These are phyloP conservation scores for Corythaeola cristata DNA, from an alignment of 2,113 vertebrate species.

Conservation along the genomic window DNA sequence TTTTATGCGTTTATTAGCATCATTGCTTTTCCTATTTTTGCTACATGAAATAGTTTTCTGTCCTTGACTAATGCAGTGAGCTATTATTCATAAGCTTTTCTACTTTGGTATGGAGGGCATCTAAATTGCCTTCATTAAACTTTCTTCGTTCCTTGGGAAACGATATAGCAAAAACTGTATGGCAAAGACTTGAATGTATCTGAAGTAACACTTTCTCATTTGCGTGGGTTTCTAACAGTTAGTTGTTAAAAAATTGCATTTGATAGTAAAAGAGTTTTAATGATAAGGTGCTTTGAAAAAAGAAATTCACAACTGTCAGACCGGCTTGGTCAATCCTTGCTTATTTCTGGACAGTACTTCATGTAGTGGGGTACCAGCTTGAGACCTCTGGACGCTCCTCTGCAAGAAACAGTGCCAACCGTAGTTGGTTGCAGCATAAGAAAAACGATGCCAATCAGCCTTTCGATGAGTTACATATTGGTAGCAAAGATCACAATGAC, in stretches of 20 bases:
- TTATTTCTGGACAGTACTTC: not conserved
- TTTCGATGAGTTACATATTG: not conserved
- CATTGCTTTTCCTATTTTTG: not conserved
- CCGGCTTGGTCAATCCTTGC: not conserved
- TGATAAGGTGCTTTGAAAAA: not conserved
- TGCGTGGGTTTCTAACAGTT: not conserved
- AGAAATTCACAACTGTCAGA: not conserved
- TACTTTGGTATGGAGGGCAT: not conserved
- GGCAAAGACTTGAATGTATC: not conserved
- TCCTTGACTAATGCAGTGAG: not conserved
- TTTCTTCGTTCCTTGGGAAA: not conserved
- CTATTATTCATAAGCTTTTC: not conserved
- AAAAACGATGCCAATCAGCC: not conserved
- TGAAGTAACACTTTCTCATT: not conserved
- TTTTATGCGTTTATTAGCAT: not conserved
- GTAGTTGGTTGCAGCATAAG: not conserved
- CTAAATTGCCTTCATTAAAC: not conserved
- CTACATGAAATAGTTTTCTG: not conserved
- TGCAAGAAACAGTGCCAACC: not conserved
- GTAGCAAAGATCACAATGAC: not conserved
- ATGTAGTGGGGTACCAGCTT: not conserved
- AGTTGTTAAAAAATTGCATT: not conserved
- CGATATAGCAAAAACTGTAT: not conserved
- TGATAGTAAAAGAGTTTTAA: not conserved
- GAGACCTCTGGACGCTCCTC: not conserved